Base-by-base conservation (phyloP, 1,140 invertebrate species). In the Sarcophaga bullata region DNA sequence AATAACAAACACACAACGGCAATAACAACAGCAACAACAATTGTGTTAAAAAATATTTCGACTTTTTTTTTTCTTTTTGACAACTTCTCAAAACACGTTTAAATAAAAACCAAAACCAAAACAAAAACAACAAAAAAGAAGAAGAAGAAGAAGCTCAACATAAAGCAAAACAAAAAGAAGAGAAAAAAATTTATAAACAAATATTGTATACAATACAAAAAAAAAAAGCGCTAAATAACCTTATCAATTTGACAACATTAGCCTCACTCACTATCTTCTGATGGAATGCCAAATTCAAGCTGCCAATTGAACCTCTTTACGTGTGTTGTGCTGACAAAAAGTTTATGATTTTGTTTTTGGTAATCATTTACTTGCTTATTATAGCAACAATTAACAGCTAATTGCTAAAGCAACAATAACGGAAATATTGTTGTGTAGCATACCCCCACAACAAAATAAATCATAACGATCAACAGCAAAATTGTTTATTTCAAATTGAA, bases 401-500 rank as follows among this genome's bases (percentile, higher is more conserved):
- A 37, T 37, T 37, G 25, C 52, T 17, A 15, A 62, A 7, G 10
- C 25, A 62, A 46, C 54, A 81, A 19, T 19, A 47, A 54, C 49
- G 54, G 8, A 76, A n/a, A n/a, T 49, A 15, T 76, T 76, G 73
- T 48, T 76, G 73, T 76, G 13, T n/a, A 13, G 54, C 54, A 58
- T 58, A 58, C 10, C 54, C 11, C 54, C 10, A n/a, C n/a, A n/a
- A n/a, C n/a, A 58, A 58, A 58, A 3, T 58, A n/a, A n/a, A 58
- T 58, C n/a, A 37, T 37, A 37, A 37, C 25, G 25, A 58, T n/a
- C 54, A 11, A 15, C 54, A n/a, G 82, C 82, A 82, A n/a, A n/a
- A 78, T 25, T 37, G 25, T 37, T 37, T 49, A 80, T 82, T 82
- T 82, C 78, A 83, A 81, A 37, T 83, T 83, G 78, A 81, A 83